Evolutionary conservation across 2,888 invertebrate genomes (phyloP).

Genomic region (Elgonia sp.): DNA sequence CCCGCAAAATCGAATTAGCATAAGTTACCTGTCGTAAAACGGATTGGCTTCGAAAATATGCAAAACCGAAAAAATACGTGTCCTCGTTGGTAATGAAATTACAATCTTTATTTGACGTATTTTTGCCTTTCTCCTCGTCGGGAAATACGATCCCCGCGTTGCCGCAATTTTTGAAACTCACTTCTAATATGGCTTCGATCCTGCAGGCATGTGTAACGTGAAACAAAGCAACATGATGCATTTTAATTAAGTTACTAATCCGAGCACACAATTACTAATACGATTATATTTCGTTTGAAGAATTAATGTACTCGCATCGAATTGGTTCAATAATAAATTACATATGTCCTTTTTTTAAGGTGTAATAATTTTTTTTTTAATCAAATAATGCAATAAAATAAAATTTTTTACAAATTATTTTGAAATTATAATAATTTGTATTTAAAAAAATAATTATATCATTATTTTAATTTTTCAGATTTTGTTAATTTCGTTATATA

Average conservation of each 20-base stretch:
- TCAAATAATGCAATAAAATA: not conserved
- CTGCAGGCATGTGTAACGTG: slow-evolving; percentile 49
- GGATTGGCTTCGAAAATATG: slow-evolving; percentile 13
- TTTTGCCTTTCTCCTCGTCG: slow-evolving; percentile 36
- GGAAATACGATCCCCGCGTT: slow-evolving; percentile 44
- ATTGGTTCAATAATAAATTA: slow-evolving; percentile 19
- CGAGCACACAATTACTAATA: slow-evolving; percentile 64
- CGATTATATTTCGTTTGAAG: slow-evolving; percentile 64
- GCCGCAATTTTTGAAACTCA: slow-evolving; percentile 67
- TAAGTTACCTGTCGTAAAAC: slow-evolving; percentile 2
- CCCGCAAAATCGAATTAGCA: slow-evolving; percentile 24
- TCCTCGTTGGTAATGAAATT: slow-evolving; percentile 54
- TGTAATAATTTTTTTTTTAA: too few species aligned
- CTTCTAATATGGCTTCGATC: slow-evolving; percentile 70
- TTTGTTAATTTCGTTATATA: too few species aligned
- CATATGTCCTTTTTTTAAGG: too few species aligned
- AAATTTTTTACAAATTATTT: too few species aligned
- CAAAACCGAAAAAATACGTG: slow-evolving; percentile 41
- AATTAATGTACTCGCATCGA: slow-evolving; percentile 44
- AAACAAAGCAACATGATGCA: slow-evolving; percentile 64
- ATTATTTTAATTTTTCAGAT: too few species aligned
- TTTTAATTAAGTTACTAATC: slow-evolving; percentile 68
- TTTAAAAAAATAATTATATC: too few species aligned
- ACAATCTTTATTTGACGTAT: slow-evolving; percentile 48
- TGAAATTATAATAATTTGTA: too few species aligned